Base-by-base conservation (phyloP, 1,140 invertebrate species). In the Scylla paramamosain region DNA sequence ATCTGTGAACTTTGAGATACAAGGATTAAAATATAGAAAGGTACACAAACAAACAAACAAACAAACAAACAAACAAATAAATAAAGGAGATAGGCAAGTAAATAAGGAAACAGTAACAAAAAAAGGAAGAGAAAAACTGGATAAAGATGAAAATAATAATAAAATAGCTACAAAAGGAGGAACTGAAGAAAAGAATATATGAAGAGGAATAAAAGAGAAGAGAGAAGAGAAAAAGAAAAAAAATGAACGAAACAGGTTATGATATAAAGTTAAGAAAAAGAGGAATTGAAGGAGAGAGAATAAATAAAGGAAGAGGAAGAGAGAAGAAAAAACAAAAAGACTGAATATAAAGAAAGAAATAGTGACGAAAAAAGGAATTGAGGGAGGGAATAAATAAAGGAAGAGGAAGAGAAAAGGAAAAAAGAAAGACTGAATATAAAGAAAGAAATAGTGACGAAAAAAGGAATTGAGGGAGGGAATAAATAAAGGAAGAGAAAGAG, bases 191-290 rank as follows among this genome's bases (percentile, higher is more conserved):
- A 88, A 6, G 31, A 88, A 88, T 31, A 39, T 4, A 20, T 29
- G 16, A 14, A 31, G 45, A 32, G 32, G 32, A 88, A 28, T 31
- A 28, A 3, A n/a, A n/a, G 32, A 28, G n/a, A 25, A 32, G n/a
- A 88, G 89, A 46, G 89, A 91, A 48, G 89, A 91, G 39, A 91
- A 12, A 48, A 45, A 91, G 45, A 91, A 12, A 52, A 12, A 91
- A 39, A 88, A 39, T 29, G 31, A 32, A 39, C 6, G 6, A 88
- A 20, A 88, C 16, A 86, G n/a, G 8, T n/a, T n/a, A n/a, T n/a
- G 87, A 32, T 3, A 28, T 25, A 88, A 39, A 88, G 31, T 7
- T 4, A 32, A 45, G 31, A 32, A 39, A 32, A 7, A 20, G 20
- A 28, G 14, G 32, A 20, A 88, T 6, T 7, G 31, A 39, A 4